Base-by-base conservation (phyloP, 2,113 vertebrate species). In the Glaucomys volans region DNA sequence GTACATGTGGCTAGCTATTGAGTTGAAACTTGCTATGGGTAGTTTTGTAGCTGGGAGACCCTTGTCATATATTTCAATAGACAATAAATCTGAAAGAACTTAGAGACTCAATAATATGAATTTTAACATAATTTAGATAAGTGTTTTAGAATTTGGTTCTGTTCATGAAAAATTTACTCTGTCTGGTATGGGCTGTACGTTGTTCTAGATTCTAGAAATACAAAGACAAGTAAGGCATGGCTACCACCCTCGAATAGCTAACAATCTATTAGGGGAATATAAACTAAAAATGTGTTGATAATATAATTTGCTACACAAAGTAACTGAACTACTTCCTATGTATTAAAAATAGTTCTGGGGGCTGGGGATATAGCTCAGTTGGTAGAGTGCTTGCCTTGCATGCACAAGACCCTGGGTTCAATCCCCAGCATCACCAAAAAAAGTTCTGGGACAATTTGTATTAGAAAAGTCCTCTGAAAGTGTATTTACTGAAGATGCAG, bases 141-240 rank as follows among this genome's bases (percentile, higher is more conserved):
- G 2, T 82, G n/a, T 85, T 97, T 95, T 83, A 71, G n/a, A 69
- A 83, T 94, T n/a, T 92, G 30, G 26, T 76, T 75, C 40, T 37
- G 0, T 77, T 95, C 5, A 20, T 87, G 44, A 40, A 32, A 81
- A 71, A 30, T 85, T 12, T 44, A 57, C 54, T 90, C 13, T 75
- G n/a, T 84, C 4, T 75, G 2, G 62, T 71, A 1, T 72, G 32
- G 93, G 35, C 35, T 67, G 0, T 81, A 28, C 2, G 17, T 67
- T 66, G 54, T 67, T 94, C 18, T 80, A 62, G n/a, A 16, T 75
- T 54, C 24, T 84, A 12, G 83, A 91, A 72, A 69, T 66, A 47
- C 50, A 88, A 44, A 62, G 76, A 57, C 62, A 30, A 90, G 4
- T 81, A 50, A 77, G 10, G 76, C 50, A 50, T 62, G 42, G 8